A percentile compares a stretch with the other conserved stretches of the same genome.
Evolutionary conservation across 1,140 invertebrate genomes (phyloP).

Genomic region (Zaprionus kolodkinae): DNA sequence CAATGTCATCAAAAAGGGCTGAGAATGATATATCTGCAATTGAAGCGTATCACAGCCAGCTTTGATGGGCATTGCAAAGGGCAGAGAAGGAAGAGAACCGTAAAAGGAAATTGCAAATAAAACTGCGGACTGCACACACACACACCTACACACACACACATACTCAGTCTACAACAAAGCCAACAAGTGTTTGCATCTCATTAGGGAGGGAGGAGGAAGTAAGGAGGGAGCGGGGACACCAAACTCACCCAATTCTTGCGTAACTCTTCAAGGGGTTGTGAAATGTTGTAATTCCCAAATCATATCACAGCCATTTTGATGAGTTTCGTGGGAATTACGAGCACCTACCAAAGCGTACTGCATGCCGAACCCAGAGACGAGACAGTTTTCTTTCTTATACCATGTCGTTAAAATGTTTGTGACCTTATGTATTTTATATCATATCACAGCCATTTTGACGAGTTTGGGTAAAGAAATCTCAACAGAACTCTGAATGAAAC

Average conservation of each 20-base stretch:
- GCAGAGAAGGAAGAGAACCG: conserved; percentile 15
- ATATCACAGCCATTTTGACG: conserved; percentile 85
- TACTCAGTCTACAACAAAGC: conserved; percentile 19
- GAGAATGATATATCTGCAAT: conserved; percentile 81
- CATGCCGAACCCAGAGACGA: not conserved
- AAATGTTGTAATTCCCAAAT: conserved; percentile 74
- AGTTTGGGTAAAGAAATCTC: conserved; percentile 84
- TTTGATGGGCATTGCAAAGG: conserved; percentile 84
- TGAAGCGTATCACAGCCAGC: conserved; percentile 84
- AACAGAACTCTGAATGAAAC: conserved; percentile 35
- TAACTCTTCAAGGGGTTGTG: conserved; percentile 84
- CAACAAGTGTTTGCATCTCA: conserved; percentile 69
- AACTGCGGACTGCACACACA: not conserved
- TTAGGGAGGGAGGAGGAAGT: no score
- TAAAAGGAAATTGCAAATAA: not conserved
- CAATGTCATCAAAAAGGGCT: conserved; percentile 84
- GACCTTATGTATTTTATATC: conserved; percentile 73
- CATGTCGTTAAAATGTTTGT: conserved; percentile 84
- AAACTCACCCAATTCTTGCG: conserved; percentile 64
- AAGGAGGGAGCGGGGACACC: not conserved
- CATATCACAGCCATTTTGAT: conserved; percentile 84
- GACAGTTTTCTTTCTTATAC: conserved; percentile 75
- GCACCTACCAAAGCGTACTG: not conserved
- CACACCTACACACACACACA: not conserved
- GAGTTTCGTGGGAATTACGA: conserved; percentile 74